Evolutionary conservation across 2,888 invertebrate species (phyloP).

Genomic region (Zele albiditarsus): DNA sequence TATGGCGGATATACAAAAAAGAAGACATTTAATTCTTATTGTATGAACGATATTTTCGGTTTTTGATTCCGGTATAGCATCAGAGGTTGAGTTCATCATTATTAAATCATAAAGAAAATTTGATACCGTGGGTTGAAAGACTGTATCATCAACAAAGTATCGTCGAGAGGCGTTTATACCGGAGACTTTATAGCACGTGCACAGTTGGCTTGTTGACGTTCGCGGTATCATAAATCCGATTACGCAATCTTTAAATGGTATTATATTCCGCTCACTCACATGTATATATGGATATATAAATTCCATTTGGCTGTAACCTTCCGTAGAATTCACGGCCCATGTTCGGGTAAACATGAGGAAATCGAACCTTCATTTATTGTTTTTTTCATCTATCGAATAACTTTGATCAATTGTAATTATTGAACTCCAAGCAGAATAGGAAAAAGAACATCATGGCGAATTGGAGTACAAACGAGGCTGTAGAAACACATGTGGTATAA

Average conservation of each 20-base stretch:
- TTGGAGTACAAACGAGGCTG: background rate
- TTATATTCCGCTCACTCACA: background rate
- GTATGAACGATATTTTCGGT: no score
- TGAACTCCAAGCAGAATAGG: background rate
- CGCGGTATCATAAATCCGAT: background rate
- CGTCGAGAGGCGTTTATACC: background rate
- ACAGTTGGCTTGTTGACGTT: conserved; percentile 7
- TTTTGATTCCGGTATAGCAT: no score
- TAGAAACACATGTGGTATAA: background rate
- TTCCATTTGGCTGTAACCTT: background rate
- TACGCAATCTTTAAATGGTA: background rate
- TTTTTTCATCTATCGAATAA: background rate
- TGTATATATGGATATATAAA: background rate
- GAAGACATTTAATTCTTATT: no score
- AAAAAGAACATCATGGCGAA: background rate
- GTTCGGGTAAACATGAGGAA: background rate
- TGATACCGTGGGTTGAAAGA: no score
- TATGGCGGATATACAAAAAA: no score
- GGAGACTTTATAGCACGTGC: background rate
- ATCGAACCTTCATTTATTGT: background rate
- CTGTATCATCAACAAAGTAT: background rate
- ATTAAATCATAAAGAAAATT: no score
- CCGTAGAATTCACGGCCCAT: background rate
- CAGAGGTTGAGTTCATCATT: no score
- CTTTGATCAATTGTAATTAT: background rate